Conservation (phyloP, 64 coral and sea anemone species). For the Montipora sp. region DNA sequence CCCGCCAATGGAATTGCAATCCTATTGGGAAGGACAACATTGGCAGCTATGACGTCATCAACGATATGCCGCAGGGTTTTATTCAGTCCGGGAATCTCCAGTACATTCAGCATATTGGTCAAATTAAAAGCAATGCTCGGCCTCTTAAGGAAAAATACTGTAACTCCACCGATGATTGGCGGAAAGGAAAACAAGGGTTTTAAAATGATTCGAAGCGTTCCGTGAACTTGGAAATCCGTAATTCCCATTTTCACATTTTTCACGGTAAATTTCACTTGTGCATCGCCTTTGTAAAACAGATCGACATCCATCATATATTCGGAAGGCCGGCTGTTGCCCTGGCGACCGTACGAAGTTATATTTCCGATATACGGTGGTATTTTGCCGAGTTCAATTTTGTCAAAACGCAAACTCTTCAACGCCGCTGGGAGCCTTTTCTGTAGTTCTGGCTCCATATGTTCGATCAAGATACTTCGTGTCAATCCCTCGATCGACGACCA, state of each 20-base stretch:
- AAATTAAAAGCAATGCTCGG: slow-evolving; percentile 86
- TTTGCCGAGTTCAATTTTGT: slow-evolving; percentile 75
- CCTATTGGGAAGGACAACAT: slow-evolving; percentile 93
- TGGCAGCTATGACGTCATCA: slow-evolving; percentile 82
- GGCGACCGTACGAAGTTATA: slow-evolving; percentile 49
- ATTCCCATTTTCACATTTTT: slow-evolving; percentile 85
- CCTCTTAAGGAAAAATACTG: slow-evolving; percentile 93
- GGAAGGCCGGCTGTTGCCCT: not conserved
- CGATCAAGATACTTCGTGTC: slow-evolving; percentile 68
- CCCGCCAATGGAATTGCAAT: slow-evolving; percentile 80
- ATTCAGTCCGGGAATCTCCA: slow-evolving; percentile 95
- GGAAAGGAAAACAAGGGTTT: slow-evolving; percentile 77
- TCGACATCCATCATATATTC: slow-evolving; percentile 89
- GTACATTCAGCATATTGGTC: slow-evolving; percentile 88
- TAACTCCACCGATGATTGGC: slow-evolving; percentile 78
- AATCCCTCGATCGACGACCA: slow-evolving; percentile 85
- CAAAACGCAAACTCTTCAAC: slow-evolving; percentile 72
- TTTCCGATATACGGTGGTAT: slow-evolving; percentile 73
- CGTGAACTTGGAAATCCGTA: slow-evolving; percentile 85
- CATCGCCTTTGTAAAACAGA: slow-evolving; percentile 83
- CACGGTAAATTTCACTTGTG: slow-evolving; percentile 75
- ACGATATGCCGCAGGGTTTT: slow-evolving; percentile 79
- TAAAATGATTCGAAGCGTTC: slow-evolving; percentile 82
- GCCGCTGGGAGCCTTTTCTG: slow-evolving; percentile 74
- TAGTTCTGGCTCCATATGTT: slow-evolving; percentile 76